Base-by-base conservation (phyloP, 2,797 vertebrate species). In the Leptoclinus maculatus region DNA sequence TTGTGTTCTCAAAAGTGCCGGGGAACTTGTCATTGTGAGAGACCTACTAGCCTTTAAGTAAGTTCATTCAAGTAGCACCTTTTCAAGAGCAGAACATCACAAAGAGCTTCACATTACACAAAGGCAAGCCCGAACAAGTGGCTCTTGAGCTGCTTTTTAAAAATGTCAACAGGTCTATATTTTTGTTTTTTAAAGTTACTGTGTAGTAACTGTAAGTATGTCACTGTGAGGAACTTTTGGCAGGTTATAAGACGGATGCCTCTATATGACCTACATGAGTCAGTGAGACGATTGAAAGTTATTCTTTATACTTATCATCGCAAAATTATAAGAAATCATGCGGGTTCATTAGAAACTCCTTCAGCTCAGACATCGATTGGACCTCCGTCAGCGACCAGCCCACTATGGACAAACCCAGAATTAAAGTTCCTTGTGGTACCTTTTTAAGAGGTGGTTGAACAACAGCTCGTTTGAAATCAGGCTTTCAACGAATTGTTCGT, bases 391-490 rank as follows among this genome's bases (percentile, higher is more conserved):
- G 25, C 6, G 10, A 23, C 49, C 49, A 51, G n/a, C 47, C 47
- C 3, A 1, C 47, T 7, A 12, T 8, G 21, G 47, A 10, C n/a
- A 10, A 4, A 51, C n/a, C n/a, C 51, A 53, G 51, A 54, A 53
- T 10, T 10, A 49, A 21, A 25, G 51, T n/a, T 23, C 51, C 23
- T 23, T 51, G n/a, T 25, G 27, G 53, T 27, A 29, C 12, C 51
- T 14, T 13, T 13, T 13, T 13, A 14, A 16, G 51, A 54, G 9
- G 51, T 23, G 51, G 51, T 54, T 27, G 51, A 27, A 54, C 17
- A 47, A 47, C 49, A 51, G 38, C 38, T 41, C 68, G 49, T 71
- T 70, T 74, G 7, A 73, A 34, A 56, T 58, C 2, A 25, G 19
- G 5, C 39, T 64, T 11, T 68, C 25, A 68, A 29, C 32, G 1